These are phyloP conservation scores for Rhyacophila evoluta DNA, from an alignment of 2,888 invertebrate genomes.

Conservation along the genomic window DNA sequence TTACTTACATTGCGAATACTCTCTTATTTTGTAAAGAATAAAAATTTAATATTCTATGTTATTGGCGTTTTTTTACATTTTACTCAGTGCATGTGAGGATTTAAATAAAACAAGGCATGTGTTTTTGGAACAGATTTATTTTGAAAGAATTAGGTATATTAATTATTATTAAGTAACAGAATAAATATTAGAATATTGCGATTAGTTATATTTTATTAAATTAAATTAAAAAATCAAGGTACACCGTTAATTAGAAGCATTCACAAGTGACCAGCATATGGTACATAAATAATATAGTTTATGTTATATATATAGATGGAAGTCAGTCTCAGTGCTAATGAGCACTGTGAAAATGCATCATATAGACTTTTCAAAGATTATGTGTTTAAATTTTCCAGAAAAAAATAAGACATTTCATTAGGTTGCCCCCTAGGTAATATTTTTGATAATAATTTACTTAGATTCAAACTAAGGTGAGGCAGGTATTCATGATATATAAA, in stretches of 20 bases:
- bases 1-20: too few relatives aligned
- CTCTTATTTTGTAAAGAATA: too few relatives aligned
- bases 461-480: too few relatives aligned
- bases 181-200: slow-evolving; percentile 45
- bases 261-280: neutral
- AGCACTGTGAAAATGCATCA: neutral
- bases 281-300: neutral
- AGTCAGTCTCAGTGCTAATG: neutral
- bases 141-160: slow-evolving; percentile 12
- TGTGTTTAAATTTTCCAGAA: neutral
- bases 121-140: slow-evolving; percentile 21
- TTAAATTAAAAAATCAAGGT: neutral
- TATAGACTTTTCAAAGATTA: too few relatives aligned
- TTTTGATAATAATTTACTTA: too few relatives aligned
- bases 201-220: slow-evolving; percentile 21
- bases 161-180: slow-evolving; percentile 34
- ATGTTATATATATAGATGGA: neutral
- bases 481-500: too few relatives aligned
- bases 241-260: neutral
- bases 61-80: too few relatives aligned
- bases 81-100: too few relatives aligned
- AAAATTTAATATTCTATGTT: too few relatives aligned
- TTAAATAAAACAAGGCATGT: neutral
- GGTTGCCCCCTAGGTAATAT: too few relatives aligned
- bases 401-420: neutral